Evolutionary conservation across 2,113 vertebrate genomes (phyloP).

Genomic region (Tringa solitaria): DNA sequence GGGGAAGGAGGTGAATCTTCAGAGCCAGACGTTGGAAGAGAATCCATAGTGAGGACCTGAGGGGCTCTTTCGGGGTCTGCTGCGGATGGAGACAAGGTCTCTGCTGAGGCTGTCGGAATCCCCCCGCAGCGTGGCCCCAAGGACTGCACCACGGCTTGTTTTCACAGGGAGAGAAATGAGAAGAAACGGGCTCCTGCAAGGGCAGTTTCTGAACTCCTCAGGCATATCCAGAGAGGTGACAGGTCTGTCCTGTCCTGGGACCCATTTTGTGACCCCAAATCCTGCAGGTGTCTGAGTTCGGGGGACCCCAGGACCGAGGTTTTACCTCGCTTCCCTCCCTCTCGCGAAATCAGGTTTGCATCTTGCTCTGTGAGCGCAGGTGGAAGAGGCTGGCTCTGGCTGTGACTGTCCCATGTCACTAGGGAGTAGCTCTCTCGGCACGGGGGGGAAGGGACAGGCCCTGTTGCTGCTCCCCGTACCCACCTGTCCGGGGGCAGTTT

Average conservation of each 20-base stretch:
- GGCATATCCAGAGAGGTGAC: background rate
- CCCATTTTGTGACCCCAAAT: background rate
- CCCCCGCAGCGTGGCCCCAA: background rate
- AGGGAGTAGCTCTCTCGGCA: background rate
- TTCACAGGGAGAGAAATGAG: background rate
- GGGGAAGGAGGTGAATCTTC: background rate
- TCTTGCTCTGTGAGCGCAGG: background rate
- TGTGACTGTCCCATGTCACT: rapidly evolving
- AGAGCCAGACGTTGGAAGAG: background rate
- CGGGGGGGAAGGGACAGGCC: background rate
- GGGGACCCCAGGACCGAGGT: background rate
- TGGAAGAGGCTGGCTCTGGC: background rate
- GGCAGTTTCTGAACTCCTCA: background rate
- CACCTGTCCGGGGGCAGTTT: rapidly evolving
- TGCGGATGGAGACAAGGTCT: background rate
- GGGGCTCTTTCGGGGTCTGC: background rate
- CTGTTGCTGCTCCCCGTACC: background rate
- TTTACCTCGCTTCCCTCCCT: background rate
- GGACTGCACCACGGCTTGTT: background rate
- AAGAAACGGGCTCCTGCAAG: background rate
- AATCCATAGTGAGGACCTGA: background rate
- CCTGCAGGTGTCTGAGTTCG: background rate
- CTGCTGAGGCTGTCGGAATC: background rate
- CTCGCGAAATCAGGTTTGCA: rapidly evolving
- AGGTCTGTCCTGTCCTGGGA: background rate